A percentile compares a stretch with the other conserved stretches of the same genome.
These are phyloP conservation scores for Heterotis niloticus DNA, from an alignment of 2,113 vertebrate species.

Conservation along the genomic window DNA sequence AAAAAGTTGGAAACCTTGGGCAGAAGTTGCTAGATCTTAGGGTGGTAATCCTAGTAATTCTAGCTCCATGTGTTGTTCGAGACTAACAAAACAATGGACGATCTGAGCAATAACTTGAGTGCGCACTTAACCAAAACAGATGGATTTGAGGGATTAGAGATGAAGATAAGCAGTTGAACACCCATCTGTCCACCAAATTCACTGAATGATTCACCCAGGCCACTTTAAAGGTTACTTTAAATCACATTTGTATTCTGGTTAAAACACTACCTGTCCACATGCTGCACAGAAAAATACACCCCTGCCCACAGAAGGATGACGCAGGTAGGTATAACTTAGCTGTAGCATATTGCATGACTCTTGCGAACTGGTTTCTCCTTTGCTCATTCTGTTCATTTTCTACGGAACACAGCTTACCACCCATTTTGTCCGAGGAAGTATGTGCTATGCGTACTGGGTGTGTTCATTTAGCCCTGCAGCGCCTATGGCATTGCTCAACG, in stretches of 20 bases:
- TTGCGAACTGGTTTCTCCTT: background rate
- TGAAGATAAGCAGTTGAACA: conserved; percentile 27
- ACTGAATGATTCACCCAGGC: conserved; percentile 33
- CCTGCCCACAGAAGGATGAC: background rate
- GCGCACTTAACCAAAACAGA: conserved; percentile 46
- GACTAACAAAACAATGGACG: conserved; percentile 38
- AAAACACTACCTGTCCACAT: background rate
- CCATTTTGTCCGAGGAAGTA: no score
- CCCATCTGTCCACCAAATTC: conserved; percentile 48
- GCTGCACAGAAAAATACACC: background rate
- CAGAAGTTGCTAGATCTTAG: background rate
- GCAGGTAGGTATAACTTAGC: background rate
- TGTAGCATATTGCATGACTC: background rate
- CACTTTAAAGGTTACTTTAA: conserved; percentile 29
- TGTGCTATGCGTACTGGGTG: background rate
- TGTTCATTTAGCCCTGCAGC: no score
- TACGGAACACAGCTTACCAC: background rate
- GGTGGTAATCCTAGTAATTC: background rate
- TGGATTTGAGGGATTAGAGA: conserved; percentile 41
- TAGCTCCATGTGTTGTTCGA: conserved; percentile 29
- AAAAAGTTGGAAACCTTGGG: background rate
- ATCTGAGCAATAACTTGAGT: conserved; percentile 38
- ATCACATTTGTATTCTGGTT: conserved; percentile 9
- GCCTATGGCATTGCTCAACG: conserved; percentile 20
- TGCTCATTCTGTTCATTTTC: background rate